Evolutionary conservation across 1,140 invertebrate species (phyloP), one percentile per base, ranked within the genome.

Genomic region (Eupeodes corollae): DNA sequence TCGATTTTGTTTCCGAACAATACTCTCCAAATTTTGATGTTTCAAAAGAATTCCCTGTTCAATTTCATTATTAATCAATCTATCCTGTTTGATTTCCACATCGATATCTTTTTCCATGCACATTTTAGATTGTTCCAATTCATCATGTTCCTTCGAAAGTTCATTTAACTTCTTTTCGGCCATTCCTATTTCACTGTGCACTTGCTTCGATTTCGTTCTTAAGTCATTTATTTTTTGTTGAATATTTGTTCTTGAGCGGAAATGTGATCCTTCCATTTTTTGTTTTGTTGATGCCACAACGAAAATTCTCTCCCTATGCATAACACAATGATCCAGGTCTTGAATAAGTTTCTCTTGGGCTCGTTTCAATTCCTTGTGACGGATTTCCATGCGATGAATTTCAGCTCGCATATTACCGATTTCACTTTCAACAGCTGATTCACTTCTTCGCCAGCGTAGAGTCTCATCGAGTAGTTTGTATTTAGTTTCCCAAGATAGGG

Each of bases 371-470:
- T 88, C 81, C 37, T 73, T 70, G 31, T 75, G 76, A 48, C 81
- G 63, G 48, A 83, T 80, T 68, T 84, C 76, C 87, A 90, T 90
- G 55, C 82, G 76, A 58, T 88, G 86, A 59, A 90, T 88, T 71
- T 88, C 86, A 43, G 70, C 73, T 64, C 78, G 84, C 83, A 90
- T 86, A 13, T 70, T 69, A 9, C 77, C 77, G 41, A 86, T 75
- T 62, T 86, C 84, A n/a, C 71, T 68, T n/a, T 75, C 73, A 45
- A 78, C 75, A 0, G 57, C 54, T 5, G 41, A 41, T 48, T 83
- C 82, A 35, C 77, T 70, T 48, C 79, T 77, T 6, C 84, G 74
- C 49, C 73, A 78, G 56, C 75, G 76, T 49, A 80, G 79, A 0
- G 81, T 75, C 59, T 88, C 83, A 35, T 76, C 73, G 3, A 82